phyloP scores from a whole-genome alignment of 2,797 vertebrate species.

The Sylvilagus floridanus region DNA sequence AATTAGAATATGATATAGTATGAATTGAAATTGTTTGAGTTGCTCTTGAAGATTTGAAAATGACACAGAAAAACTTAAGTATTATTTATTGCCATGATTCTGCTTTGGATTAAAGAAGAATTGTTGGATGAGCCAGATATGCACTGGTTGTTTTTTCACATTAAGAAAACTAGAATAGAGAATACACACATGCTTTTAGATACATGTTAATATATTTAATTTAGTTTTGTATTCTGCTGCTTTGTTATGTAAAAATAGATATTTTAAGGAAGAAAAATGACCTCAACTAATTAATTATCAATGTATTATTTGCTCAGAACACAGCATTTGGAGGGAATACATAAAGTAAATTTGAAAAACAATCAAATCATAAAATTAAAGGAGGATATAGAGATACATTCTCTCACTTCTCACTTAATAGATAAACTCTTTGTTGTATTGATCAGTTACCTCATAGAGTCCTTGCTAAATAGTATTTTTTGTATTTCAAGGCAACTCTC shows the following conservation, averaged over 20 bases:
- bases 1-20: not conserved
- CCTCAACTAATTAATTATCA: not conserved
- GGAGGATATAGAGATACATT: not conserved
- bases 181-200: not conserved
- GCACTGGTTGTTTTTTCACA: not conserved
- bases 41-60: conserved; percentile 34
- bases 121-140: not conserved
- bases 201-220: not conserved
- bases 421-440: not conserved
- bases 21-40: conserved; percentile 8
- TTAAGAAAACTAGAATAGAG: not conserved
- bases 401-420: not conserved
- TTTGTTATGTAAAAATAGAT: not conserved
- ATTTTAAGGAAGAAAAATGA: not conserved
- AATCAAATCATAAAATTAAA: not conserved
- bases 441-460: no score
- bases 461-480: not conserved
- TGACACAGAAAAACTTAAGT: not conserved
- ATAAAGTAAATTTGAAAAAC: not conserved
- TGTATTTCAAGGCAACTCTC: not conserved
- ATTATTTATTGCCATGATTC: not conserved
- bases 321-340: not conserved
- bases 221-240: not conserved
- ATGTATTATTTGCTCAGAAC: not conserved
- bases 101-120: not conserved